These are phyloP conservation scores for Lepisosteus osseus DNA, from an alignment of 2,113 vertebrate genomes.

Conservation along the genomic window DNA sequence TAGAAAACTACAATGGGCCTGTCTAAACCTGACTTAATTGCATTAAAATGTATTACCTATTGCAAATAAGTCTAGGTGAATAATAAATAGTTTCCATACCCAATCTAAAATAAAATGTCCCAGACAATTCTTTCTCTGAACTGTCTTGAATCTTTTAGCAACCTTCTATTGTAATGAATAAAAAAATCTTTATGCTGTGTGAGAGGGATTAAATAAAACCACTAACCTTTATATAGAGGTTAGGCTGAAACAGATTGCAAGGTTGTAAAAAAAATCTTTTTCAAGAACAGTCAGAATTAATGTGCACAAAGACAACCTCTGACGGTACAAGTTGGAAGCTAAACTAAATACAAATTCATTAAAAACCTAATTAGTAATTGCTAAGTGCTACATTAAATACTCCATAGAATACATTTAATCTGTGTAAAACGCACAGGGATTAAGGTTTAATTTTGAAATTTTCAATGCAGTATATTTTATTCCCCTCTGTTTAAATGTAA, in stretches of 20 bases:
- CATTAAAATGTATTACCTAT: constrained; percentile 29
- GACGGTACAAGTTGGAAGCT: background rate
- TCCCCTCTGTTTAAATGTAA: too few relatives aligned
- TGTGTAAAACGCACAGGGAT: background rate
- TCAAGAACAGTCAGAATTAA: background rate
- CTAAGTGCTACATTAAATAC: constrained; percentile 8
- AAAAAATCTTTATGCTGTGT: background rate
- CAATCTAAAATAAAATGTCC: background rate
- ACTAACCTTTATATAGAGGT: background rate
- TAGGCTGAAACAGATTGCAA: background rate
- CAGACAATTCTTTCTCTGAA: background rate
- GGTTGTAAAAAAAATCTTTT: background rate
- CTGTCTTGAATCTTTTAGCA: background rate
- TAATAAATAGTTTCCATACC: constrained; percentile 31
- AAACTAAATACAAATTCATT: constrained; percentile 17
- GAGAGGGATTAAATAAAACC: background rate
- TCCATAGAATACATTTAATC: constrained; percentile 8
- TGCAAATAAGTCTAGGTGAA: constrained; percentile 20
- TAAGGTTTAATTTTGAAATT: background rate
- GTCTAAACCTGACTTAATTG: background rate
- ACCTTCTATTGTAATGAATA: constrained; percentile 2
- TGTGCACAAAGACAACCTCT: constrained; percentile 1
- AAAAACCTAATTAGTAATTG: constrained; percentile 27
- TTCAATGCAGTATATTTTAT: too few relatives aligned
- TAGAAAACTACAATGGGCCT: constrained; percentile 8